Conservation (phyloP, 2,888 invertebrate genomes). For the Drosophila ezoana region DNA sequence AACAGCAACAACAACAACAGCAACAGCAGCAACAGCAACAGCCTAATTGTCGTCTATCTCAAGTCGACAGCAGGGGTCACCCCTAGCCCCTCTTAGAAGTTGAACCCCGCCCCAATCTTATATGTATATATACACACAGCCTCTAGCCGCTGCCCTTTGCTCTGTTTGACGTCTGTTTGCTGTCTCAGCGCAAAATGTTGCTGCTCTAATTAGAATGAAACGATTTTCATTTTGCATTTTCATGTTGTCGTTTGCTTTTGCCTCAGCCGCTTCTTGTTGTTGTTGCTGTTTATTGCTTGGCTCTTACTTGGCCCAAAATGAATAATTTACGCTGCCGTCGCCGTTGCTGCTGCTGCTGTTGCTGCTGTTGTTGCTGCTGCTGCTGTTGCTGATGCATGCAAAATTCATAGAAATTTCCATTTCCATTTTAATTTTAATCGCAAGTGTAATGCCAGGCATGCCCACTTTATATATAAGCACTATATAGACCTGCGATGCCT, state of each 20-base stretch:
- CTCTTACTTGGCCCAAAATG: slow-evolving; percentile 65
- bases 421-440: slow-evolving; percentile 74
- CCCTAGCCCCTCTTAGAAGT: slow-evolving; percentile 1
- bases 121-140: too few relatives aligned
- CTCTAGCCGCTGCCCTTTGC: background rate
- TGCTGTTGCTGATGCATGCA: slow-evolving; percentile 71
- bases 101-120: background rate
- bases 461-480: slow-evolving; percentile 17
- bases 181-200: slow-evolving; percentile 78
- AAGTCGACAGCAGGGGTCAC: slow-evolving; percentile 48
- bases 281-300: slow-evolving; percentile 10
- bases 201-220: slow-evolving; percentile 80
- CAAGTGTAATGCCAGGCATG: slow-evolving; percentile 54
- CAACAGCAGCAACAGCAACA: slow-evolving; percentile 20
- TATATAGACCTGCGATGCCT: slow-evolving; percentile 38
- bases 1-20: background rate
- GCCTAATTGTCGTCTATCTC: slow-evolving; percentile 78
- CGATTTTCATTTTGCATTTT: slow-evolving; percentile 78
- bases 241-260: slow-evolving; percentile 55
- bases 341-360: slow-evolving; percentile 12
- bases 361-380: slow-evolving; percentile 24
- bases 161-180: slow-evolving; percentile 61
- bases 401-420: slow-evolving; percentile 72
- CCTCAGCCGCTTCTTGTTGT: slow-evolving; percentile 25
- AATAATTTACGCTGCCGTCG: slow-evolving; percentile 65